phyloP scores from a whole-genome alignment of 2,113 vertebrate genomes.

The Pseudopodoces humilis region DNA sequence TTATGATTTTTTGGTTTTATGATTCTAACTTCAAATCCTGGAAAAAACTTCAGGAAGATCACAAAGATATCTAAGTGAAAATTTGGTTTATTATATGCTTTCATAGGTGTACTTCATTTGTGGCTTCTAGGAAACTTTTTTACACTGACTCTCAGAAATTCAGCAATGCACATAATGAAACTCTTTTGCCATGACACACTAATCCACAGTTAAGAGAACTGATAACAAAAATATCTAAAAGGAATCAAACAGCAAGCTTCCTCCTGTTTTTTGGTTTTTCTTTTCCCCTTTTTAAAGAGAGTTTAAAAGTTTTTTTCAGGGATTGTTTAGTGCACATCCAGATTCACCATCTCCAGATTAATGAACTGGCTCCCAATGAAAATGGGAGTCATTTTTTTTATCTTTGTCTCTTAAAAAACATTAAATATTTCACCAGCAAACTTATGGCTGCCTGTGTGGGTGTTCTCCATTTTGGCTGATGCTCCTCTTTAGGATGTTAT shows the following conservation, averaged over 20 bases:
- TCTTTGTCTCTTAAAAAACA: background rate
- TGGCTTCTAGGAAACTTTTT: background rate
- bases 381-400: background rate
- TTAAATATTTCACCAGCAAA: background rate
- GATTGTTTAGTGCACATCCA: background rate
- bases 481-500: background rate
- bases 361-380: background rate
- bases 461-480: background rate
- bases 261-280: background rate
- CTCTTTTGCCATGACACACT: background rate
- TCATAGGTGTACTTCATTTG: background rate
- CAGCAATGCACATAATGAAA: background rate
- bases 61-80: background rate
- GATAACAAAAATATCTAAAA: background rate
- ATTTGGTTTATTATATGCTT: background rate
- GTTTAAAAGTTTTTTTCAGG: background rate
- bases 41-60: background rate
- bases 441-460: background rate
- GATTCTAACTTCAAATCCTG: background rate
- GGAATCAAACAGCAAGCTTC: background rate
- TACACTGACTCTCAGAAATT: background rate
- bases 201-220: background rate
- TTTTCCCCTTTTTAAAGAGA: rapidly evolving
- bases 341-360: background rate
- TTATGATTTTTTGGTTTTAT: background rate